phyloP scores from a whole-genome alignment of 2,113 vertebrate genomes.

The Dipodomys merriami region DNA sequence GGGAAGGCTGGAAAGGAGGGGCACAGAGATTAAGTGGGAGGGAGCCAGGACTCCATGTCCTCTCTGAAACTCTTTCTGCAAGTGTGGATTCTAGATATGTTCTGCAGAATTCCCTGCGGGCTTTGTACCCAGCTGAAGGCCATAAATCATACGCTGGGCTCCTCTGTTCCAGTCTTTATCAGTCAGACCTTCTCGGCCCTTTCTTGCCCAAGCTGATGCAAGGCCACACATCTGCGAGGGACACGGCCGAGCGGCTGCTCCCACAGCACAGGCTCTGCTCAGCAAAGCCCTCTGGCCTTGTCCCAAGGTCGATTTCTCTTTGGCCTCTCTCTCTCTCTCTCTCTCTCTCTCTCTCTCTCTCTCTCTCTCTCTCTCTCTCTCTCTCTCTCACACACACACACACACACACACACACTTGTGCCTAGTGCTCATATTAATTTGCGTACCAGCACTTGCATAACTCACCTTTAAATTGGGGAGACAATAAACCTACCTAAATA shows the following conservation, averaged over 20 bases:
- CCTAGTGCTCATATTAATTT: not conserved
- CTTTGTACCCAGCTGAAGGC: constrained; percentile 4
- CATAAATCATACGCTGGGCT: not conserved
- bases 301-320: constrained; percentile 37
- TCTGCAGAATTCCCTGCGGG: constrained; percentile 41
- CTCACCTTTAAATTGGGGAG: not conserved
- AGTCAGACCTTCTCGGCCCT: not conserved
- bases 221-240: not conserved
- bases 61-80: not conserved
- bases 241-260: not conserved
- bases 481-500: not conserved
- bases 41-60: not conserved
- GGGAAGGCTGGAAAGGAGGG: not conserved
- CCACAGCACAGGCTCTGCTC: not conserved
- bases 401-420: no score
- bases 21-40: not conserved
- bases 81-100: not conserved
- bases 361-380: no score
- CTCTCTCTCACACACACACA: no score
- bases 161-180: not conserved
- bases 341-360: no score
- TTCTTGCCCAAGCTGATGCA: not conserved
- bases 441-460: not conserved
- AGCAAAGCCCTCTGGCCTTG: constrained; percentile 11
- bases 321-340: constrained; percentile 9